Conservation (phyloP, 2,888 invertebrate species). For the Candidula unifasciata region DNA sequence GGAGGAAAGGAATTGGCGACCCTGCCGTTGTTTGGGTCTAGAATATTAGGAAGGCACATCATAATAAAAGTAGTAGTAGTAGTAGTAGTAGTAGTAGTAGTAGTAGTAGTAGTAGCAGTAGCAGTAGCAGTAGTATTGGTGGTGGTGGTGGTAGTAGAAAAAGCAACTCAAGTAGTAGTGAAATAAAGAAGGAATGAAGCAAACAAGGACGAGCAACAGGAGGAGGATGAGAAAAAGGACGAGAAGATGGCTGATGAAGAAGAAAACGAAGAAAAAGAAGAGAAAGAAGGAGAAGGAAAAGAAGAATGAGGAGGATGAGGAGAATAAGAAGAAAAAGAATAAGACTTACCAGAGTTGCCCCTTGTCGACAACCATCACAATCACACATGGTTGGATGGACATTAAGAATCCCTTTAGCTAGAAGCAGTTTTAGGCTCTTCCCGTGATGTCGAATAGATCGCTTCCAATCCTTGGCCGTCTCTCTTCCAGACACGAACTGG, state of each 20-base stretch:
- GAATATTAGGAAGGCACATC: no score
- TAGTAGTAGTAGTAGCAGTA: neutral
- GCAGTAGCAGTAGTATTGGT: neutral
- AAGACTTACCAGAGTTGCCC: slow-evolving; percentile 59
- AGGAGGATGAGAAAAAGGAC: neutral
- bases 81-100: neutral
- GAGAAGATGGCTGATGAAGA: neutral
- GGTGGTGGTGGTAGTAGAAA: neutral
- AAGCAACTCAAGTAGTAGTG: neutral
- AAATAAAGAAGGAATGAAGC: neutral
- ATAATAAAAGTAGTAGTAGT: no score
- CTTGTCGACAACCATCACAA: slow-evolving; percentile 73
- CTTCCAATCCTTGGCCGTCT: slow-evolving; percentile 79
- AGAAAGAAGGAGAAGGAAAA: neutral
- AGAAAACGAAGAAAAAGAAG: neutral
- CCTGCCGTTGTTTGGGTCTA: no score
- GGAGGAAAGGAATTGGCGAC: no score
- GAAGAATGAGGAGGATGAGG: neutral
- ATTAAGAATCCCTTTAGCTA: slow-evolving; percentile 77
- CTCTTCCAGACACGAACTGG: slow-evolving; percentile 78
- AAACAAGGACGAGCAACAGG: neutral
- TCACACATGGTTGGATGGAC: slow-evolving; percentile 77
- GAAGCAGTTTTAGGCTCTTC: slow-evolving; percentile 78
- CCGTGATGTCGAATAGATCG: slow-evolving; percentile 78
- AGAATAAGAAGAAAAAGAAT: neutral